Conservation (phyloP, 2,888 invertebrate species). For the Meliscaeva auricollis region DNA sequence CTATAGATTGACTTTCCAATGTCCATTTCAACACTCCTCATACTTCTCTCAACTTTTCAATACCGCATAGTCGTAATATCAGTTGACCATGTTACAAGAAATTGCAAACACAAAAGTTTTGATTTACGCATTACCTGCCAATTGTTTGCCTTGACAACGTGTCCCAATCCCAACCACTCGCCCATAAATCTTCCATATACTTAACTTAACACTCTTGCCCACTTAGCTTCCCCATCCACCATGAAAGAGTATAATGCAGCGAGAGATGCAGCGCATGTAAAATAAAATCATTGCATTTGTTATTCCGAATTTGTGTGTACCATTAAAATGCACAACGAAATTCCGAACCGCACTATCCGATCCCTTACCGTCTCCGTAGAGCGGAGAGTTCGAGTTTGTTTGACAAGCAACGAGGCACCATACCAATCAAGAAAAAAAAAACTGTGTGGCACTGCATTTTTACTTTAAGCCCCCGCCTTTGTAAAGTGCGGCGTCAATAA, state of each 20-base stretch:
- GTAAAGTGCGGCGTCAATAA: conserved; percentile 37
- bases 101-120: conserved; percentile 45
- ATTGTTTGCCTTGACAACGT: conserved; percentile 45
- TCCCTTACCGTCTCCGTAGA: not conserved
- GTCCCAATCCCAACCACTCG: conserved; percentile 23
- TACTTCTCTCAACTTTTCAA: not conserved
- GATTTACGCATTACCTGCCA: conserved; percentile 54
- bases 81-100: conserved; percentile 23
- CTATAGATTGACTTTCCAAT: conserved; percentile 8
- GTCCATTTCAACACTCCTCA: conserved; percentile 5
- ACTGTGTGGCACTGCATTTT: not conserved
- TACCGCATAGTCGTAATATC: not conserved
- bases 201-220: conserved; percentile 45
- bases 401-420: conserved; percentile 29
- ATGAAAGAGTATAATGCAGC: not conserved
- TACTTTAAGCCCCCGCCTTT: conserved; percentile 16
- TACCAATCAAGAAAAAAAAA: not conserved
- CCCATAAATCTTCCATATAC: conserved; percentile 53
- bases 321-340: conserved; percentile 64
- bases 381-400: conserved; percentile 19
- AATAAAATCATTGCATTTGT: conserved; percentile 42
- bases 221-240: conserved; percentile 17
- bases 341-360: conserved; percentile 21
- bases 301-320: conserved; percentile 55
- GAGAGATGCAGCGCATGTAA: conserved; percentile 15